These are phyloP conservation scores for Lepus timidus DNA, from an alignment of 2,113 vertebrate species.

Conservation along the genomic window DNA sequence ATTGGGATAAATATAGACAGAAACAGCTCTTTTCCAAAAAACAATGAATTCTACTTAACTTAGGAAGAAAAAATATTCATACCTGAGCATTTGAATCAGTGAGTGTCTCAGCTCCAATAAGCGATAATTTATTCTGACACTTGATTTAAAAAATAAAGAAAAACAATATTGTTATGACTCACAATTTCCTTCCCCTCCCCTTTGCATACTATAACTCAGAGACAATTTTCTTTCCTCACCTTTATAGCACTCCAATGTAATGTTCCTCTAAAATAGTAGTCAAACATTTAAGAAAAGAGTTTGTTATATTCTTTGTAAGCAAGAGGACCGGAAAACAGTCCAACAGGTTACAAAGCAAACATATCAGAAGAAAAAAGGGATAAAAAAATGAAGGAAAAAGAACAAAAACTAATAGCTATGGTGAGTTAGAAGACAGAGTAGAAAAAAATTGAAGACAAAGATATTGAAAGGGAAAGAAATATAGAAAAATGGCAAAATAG, in stretches of 20 bases:
- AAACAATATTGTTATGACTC: slow-evolving; percentile 54
- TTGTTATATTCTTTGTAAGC: slow-evolving; percentile 20
- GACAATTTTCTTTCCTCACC: background rate
- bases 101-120: slow-evolving; percentile 64
- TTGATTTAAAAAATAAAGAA: slow-evolving; percentile 83
- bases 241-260: slow-evolving; percentile 21
- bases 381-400: slow-evolving; percentile 13
- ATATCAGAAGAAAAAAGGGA: background rate
- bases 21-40: slow-evolving; percentile 56
- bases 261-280: slow-evolving; percentile 21
- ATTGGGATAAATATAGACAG: slow-evolving; percentile 48
- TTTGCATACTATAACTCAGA: too few relatives aligned
- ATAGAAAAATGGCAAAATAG: slow-evolving; percentile 28
- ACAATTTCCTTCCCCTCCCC: background rate
- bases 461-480: slow-evolving; percentile 7
- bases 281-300: slow-evolving; percentile 12
- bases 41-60: slow-evolving; percentile 61
- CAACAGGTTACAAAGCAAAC: background rate
- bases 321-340: background rate
- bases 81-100: slow-evolving; percentile 82
- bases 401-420: slow-evolving; percentile 2
- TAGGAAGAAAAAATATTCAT: slow-evolving; percentile 69
- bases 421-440: slow-evolving; percentile 39
- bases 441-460: slow-evolving; percentile 43
- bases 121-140: slow-evolving; percentile 82